phyloP scores from a whole-genome alignment of 2,888 invertebrate genomes.

The Acleris emargana region DNA sequence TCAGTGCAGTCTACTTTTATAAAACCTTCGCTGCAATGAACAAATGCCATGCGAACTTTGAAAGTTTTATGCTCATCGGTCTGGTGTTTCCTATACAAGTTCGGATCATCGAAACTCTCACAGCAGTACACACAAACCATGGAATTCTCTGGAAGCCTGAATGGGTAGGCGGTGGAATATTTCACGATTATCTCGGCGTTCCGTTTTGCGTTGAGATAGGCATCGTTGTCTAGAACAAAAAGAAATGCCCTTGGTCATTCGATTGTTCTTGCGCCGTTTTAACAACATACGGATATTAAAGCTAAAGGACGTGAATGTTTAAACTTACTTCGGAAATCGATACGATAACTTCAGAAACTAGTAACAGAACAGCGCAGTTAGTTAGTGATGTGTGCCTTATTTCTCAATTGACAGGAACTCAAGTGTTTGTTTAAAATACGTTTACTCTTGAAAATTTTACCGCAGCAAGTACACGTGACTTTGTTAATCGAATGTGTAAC shows the following conservation, averaged over 20 bases:
- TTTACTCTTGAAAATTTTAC: no score
- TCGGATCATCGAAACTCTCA: conserved; percentile 63
- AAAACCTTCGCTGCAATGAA: conserved; percentile 65
- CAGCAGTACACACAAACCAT: conserved; percentile 77
- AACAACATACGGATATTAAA: conserved; percentile 3
- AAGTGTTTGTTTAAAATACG: no score
- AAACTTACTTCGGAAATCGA: background rate
- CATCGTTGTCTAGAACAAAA: conserved; percentile 78
- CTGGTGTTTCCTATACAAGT: conserved; percentile 68
- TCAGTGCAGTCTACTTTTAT: conserved; percentile 71
- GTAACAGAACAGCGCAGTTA: background rate
- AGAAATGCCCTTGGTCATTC: conserved; percentile 74
- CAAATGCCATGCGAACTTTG: conserved; percentile 63
- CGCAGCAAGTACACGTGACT: no score
- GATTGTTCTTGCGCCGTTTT: conserved; percentile 44
- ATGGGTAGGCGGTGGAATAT: conserved; percentile 76
- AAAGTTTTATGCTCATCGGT: conserved; percentile 63
- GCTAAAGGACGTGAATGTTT: background rate
- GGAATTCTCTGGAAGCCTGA: conserved; percentile 69
- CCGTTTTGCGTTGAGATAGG: conserved; percentile 69
- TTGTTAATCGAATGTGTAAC: background rate
- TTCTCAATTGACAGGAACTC: no score
- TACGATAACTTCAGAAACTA: background rate
- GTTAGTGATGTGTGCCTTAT: no score
- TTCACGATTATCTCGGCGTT: conserved; percentile 75